Evolutionary conservation across 35 echinoderm and acorn worm genomes (phyloP).

Genomic region (Diadema setosum): DNA sequence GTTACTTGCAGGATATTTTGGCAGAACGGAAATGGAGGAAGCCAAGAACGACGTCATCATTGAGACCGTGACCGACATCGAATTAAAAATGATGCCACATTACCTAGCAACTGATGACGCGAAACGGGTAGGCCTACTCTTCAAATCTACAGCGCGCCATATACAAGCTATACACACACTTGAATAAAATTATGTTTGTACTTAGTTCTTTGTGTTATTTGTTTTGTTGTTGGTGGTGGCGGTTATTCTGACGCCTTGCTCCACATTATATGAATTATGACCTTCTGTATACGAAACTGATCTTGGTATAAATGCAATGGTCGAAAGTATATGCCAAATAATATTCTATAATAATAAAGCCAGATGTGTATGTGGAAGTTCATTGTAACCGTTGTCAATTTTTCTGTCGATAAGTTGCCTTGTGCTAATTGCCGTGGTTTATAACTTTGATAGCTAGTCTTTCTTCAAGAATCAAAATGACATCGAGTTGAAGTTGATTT

Average conservation of each 20-base stretch:
- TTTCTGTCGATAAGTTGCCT: neutral
- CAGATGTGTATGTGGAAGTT: too few relatives aligned
- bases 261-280: neutral
- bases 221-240: too few relatives aligned
- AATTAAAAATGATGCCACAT: neutral
- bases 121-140: neutral
- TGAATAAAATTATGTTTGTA: neutral
- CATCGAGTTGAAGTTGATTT: neutral
- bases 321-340: too few relatives aligned
- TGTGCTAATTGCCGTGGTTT: neutral
- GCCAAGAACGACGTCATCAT: conserved; percentile 12
- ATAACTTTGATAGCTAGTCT: neutral
- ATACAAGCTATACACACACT: neutral
- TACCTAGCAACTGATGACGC: neutral
- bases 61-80: neutral
- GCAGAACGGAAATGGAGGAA: too few relatives aligned
- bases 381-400: neutral
- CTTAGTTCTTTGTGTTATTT: neutral
- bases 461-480: neutral
- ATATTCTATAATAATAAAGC: too few relatives aligned
- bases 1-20: too few relatives aligned
- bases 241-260: neutral
- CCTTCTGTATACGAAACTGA: neutral
- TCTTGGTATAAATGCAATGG: too few relatives aligned
- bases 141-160: neutral